Percentiles rank a stretch among this genome's conserved stretches.
Evolutionary conservation across 2,888 invertebrate species (phyloP).

Genomic region (Stratiomys singularior): DNA sequence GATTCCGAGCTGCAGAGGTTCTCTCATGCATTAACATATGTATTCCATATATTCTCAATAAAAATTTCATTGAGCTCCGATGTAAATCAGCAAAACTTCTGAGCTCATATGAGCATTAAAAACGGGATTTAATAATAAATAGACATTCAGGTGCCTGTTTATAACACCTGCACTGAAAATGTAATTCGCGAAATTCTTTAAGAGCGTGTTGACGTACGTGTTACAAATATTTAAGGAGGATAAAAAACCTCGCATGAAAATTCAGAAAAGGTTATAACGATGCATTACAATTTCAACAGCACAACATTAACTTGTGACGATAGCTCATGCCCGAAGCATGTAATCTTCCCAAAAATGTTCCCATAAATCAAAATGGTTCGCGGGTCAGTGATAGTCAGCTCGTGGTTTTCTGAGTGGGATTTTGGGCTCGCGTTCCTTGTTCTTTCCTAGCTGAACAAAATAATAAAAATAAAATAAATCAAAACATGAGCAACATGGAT

Average conservation of each 20-base stretch:
- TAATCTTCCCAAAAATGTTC: slow-evolving; percentile 42
- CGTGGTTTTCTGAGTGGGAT: neutral
- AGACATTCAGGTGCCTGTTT: no score
- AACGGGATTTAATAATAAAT: no score
- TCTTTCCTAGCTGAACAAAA: neutral
- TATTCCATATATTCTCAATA: no score
- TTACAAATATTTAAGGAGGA: slow-evolving; percentile 3
- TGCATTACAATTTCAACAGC: slow-evolving; percentile 34
- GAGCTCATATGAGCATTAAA: no score
- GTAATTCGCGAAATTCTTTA: slow-evolving; percentile 32
- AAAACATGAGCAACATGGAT: neutral
- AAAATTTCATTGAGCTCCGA: no score
- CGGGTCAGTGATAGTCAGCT: slow-evolving; percentile 19
- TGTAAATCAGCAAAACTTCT: no score
- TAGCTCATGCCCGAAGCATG: slow-evolving; percentile 43
- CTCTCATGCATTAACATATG: no score
- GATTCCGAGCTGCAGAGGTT: no score
- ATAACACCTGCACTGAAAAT: neutral
- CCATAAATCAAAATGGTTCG: slow-evolving; percentile 44
- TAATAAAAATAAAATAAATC: slow-evolving; percentile 7
- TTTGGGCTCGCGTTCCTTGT: slow-evolving; percentile 12
- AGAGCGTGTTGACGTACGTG: slow-evolving; percentile 24
- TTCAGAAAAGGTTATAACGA: slow-evolving; percentile 3
- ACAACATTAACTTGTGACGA: slow-evolving; percentile 29
- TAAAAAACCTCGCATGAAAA: neutral